These are phyloP conservation scores for Sarotherodon lohbergeri DNA, from an alignment of 2,113 vertebrate species.

Conservation along the genomic window DNA sequence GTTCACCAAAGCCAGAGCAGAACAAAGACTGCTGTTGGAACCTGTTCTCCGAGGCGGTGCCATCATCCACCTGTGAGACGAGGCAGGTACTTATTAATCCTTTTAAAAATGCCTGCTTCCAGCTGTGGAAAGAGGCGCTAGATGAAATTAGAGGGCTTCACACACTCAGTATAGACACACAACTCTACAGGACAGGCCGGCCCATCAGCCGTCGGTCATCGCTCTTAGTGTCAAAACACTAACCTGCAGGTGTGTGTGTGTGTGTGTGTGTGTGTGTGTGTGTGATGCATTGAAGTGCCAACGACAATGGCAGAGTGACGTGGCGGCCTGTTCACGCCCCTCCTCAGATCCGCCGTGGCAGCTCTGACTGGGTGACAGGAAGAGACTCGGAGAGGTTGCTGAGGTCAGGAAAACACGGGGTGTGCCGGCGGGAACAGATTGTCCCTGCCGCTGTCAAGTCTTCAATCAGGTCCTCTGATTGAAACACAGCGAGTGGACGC, in stretches of 20 bases:
- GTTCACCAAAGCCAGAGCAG: neutral
- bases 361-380: neutral
- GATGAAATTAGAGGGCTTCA: neutral
- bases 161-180: neutral
- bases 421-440: neutral
- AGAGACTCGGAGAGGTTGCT: neutral
- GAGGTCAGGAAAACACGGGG: neutral
- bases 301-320: neutral
- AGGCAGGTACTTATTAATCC: neutral
- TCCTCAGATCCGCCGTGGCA: conserved; percentile 29
- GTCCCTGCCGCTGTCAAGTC: neutral
- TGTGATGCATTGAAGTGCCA: neutral
- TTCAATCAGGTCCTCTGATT: conserved; percentile 17
- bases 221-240: no score
- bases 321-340: neutral
- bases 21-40: neutral
- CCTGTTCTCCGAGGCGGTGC: neutral
- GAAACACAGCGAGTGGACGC: neutral
- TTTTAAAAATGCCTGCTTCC: neutral
- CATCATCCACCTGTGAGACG: neutral
- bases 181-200: neutral
- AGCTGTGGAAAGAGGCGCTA: neutral
- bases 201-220: no score
- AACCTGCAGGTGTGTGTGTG: neutral
- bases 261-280: neutral